Conservation (phyloP, 2,113 vertebrate genomes). For the Petroica traversi region DNA sequence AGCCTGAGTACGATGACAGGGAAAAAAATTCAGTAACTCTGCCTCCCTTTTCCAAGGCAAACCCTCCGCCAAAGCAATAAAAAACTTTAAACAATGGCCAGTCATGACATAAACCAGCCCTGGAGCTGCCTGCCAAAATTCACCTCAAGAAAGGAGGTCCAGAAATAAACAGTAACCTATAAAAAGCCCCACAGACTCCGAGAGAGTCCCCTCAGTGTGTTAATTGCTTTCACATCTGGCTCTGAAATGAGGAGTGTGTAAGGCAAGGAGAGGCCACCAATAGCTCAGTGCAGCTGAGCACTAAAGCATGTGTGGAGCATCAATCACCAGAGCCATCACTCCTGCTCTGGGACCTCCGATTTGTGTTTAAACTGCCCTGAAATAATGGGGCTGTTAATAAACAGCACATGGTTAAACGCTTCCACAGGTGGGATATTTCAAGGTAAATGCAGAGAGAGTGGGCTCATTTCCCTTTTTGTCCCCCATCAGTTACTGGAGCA, state of each 20-base stretch:
- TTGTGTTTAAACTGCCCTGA: background rate
- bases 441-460: accelerated
- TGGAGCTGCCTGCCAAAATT: conserved; percentile 15
- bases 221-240: conserved; percentile 62
- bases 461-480: background rate
- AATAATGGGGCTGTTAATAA: background rate
- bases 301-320: background rate
- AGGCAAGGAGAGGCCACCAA: conserved; percentile 15
- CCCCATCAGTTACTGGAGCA: background rate
- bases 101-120: conserved; percentile 44
- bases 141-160: conserved; percentile 42
- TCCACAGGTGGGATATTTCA: background rate
- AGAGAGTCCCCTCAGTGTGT: background rate
- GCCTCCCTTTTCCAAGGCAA: background rate
- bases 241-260: background rate
- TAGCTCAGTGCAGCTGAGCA: background rate
- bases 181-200: conserved; percentile 30
- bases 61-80: conserved; percentile 34
- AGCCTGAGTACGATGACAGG: background rate
- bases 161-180: conserved; percentile 59
- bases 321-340: background rate
- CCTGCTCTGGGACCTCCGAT: background rate
- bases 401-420: background rate
- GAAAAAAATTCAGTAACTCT: background rate
- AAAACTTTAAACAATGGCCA: conserved; percentile 44